phyloP scores from a whole-genome alignment of 1,140 invertebrate genomes.

The Lamellibrachia luymesi region DNA sequence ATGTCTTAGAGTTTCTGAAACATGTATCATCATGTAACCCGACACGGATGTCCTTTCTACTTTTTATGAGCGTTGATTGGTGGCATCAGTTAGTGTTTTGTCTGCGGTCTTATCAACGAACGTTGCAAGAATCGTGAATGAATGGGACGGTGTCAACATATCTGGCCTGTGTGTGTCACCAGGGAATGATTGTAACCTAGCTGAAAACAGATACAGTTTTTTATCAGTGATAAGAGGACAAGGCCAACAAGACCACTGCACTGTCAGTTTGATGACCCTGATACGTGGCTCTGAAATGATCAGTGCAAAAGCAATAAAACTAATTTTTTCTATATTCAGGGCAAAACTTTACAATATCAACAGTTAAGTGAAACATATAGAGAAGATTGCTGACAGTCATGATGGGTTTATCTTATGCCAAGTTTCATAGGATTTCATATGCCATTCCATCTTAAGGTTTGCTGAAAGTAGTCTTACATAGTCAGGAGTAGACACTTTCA shows the following conservation, averaged over 20 bases:
- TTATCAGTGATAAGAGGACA: neutral
- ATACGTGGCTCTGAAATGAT: neutral
- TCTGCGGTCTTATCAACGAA: neutral
- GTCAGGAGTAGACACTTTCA: too few species aligned
- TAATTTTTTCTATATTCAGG: neutral
- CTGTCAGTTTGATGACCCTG: neutral
- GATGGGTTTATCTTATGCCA: neutral
- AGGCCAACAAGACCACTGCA: neutral
- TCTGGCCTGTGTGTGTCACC: neutral
- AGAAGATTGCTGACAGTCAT: neutral
- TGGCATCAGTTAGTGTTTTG: neutral
- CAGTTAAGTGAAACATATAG: neutral
- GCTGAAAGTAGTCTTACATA: too few species aligned
- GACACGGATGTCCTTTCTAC: neutral
- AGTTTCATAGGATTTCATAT: neutral
- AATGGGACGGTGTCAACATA: neutral
- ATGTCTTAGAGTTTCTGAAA: neutral
- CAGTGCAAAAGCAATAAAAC: neutral
- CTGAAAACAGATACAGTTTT: neutral
- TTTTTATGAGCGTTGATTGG: neutral
- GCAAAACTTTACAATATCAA: neutral
- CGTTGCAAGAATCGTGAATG: neutral
- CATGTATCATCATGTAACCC: neutral
- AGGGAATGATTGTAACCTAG: neutral
- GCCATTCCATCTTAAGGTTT: too few species aligned